Evolutionary conservation across 2,888 invertebrate species (phyloP), one percentile per base, ranked within the genome.

Genomic region (Harpalus rufipes): DNA sequence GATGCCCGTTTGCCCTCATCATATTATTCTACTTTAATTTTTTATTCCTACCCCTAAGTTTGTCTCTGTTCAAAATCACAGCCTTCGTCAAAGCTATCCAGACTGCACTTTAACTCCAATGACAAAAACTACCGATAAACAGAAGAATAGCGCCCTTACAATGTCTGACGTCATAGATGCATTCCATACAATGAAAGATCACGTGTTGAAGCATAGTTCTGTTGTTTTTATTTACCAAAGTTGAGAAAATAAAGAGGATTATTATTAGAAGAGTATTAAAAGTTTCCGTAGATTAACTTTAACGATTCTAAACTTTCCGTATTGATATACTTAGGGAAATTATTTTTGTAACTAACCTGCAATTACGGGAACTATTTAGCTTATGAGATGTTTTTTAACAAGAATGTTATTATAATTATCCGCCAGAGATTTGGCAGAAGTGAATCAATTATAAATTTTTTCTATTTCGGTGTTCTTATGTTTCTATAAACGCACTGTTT

Each of bases 211-310:
- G 44, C 44, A 12, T 10, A 2, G 44, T 51, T 32, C 32, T 32
- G 4, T 32, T 32, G 44, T 41, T 72, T 21, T 72, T 72, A 72
- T 72, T 72, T 39, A 65, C 32, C 10, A 65, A 65, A 65, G 65
- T 65, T 72, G 72, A 72, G 63, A 72, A 72, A 72, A 72, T 72
- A 72, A 72, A 72, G 14, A 16, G 72, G 72, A 72, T 72, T 72
- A 72, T 72, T 72, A 72, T 72, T 72, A 41, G 72, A 72, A 16
- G 32, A 39, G 68, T 72, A 72, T 72, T 72, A 72, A 72, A 72
- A 72, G 32, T 4, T 72, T 72, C 8, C n/a, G 32, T 6, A 41
- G 68, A 51, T 51, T 51, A 51, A 51, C 44, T 51, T 51, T 51
- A 51, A 51, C 12, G 59, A 59, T 59, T 0, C 14, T 14, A 59